These are phyloP conservation scores for Coelogynopora nodosa DNA, from an alignment of 2,888 invertebrate genomes.

Conservation along the genomic window DNA sequence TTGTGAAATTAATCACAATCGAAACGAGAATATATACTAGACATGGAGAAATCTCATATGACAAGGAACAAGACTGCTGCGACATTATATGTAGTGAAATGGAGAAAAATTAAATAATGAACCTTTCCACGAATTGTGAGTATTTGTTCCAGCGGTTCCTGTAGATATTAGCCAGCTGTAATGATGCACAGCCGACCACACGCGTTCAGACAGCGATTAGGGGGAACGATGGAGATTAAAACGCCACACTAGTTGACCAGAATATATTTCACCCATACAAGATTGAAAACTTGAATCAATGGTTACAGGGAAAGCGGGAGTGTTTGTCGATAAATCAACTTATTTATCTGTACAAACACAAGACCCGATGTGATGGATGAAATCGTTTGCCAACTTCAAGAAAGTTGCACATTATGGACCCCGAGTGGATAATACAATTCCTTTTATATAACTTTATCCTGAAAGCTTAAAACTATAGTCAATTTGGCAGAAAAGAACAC, in stretches of 20 bases:
- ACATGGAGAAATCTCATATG: neutral
- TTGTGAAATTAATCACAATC: too few species aligned
- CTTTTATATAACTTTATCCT: neutral
- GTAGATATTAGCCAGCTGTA: neutral
- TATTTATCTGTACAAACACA: conserved; percentile 7
- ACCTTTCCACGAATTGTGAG: neutral
- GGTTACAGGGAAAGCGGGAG: neutral
- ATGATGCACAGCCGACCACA: neutral
- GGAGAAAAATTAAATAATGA: neutral
- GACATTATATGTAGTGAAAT: too few species aligned
- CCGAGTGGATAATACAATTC: too few species aligned
- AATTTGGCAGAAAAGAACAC: neutral
- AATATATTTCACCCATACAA: neutral
- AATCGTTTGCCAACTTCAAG: too few species aligned
- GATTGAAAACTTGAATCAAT: neutral
- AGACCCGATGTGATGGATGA: too few species aligned
- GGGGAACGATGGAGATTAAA: neutral
- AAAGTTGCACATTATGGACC: too few species aligned
- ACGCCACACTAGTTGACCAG: conserved; percentile 12
- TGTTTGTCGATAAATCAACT: conserved; percentile 3
- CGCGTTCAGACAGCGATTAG: neutral
- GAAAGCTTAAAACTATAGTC: neutral
- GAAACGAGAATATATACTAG: too few species aligned
- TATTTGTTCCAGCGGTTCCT: neutral
- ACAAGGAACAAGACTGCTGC: neutral